phyloP scores from a whole-genome alignment of 2,888 invertebrate species.

The Eilema griseolum region DNA sequence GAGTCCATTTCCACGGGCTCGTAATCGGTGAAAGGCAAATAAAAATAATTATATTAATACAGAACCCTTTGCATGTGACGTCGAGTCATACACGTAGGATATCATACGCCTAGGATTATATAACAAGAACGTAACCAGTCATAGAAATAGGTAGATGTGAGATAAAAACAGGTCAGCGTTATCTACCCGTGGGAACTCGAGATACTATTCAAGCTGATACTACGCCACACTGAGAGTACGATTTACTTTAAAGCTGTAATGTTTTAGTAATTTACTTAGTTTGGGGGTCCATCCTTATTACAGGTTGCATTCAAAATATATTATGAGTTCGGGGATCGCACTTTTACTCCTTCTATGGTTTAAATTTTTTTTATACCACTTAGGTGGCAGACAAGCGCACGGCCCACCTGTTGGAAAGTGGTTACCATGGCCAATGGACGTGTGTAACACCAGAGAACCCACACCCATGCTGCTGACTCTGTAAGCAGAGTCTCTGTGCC shows the following conservation, averaged over 20 bases:
- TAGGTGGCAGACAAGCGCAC: too few relatives aligned
- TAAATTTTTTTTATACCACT: too few relatives aligned
- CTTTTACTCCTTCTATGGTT: too few relatives aligned
- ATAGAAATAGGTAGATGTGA: neutral
- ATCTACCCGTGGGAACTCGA: constrained; percentile 1
- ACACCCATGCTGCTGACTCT: too few relatives aligned
- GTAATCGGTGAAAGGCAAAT: neutral
- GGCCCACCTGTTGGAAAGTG: too few relatives aligned
- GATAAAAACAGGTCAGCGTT: neutral
- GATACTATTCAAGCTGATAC: neutral
- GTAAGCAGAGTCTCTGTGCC: too few relatives aligned
- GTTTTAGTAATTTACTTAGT: neutral
- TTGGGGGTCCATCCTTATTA: too few relatives aligned
- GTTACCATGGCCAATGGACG: too few relatives aligned
- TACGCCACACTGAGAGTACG: neutral
- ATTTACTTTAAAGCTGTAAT: neutral
- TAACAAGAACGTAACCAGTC: neutral
- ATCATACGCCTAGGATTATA: neutral
- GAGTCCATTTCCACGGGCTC: too few relatives aligned
- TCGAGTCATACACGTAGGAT: neutral
- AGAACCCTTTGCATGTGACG: neutral
- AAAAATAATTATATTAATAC: neutral
- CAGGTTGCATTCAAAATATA: too few relatives aligned
- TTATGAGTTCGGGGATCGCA: too few relatives aligned
- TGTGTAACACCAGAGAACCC: too few relatives aligned